These are phyloP conservation scores for Rattus norvegicus DNA, from an alignment of 2,113 vertebrate species.

Conservation along the genomic window GRCr8 NC_086020.1:167205001-167205500, in stretches of 20 bases:
- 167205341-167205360: conserved; percentile 32
- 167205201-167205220: background rate
- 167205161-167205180: background rate
- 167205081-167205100: background rate
- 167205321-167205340: background rate
- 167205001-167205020: background rate
- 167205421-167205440: background rate
- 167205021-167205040: background rate
- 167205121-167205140: background rate
- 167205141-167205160: background rate
- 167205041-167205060: background rate
- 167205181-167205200: background rate
- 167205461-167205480: background rate
- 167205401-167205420: background rate
- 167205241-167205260: background rate
- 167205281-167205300: conserved; percentile 6
- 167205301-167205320: background rate
- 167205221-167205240: background rate
- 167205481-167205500: background rate
- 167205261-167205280: background rate
- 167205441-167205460: background rate
- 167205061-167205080: background rate
- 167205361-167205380: conserved; percentile 26
- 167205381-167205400: conserved; percentile 34
- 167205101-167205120: conserved; percentile 25